These are phyloP conservation scores for Leptothorax acervorum DNA, from an alignment of 2,888 invertebrate species.

Conservation along the genomic window DNA sequence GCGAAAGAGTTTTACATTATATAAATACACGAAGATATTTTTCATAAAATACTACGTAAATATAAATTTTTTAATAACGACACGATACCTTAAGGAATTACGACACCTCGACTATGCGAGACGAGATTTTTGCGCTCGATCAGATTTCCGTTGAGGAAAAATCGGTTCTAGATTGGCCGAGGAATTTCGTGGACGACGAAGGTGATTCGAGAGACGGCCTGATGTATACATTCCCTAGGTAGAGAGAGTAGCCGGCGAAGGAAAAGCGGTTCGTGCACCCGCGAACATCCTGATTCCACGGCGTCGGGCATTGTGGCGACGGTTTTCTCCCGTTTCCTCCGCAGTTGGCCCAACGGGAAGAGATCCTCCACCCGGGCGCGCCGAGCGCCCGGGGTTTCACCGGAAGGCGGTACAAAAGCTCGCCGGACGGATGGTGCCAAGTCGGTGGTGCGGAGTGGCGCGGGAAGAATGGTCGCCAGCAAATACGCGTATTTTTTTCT, in stretches of 20 bases:
- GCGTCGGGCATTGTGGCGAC: constrained; percentile 67
- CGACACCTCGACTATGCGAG: not conserved
- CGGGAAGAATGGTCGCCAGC: constrained; percentile 42
- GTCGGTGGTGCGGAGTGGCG: constrained; percentile 44
- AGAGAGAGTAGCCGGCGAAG: constrained; percentile 20
- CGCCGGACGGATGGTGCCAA: constrained; percentile 68
- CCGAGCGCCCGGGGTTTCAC: constrained; percentile 29
- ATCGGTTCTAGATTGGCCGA: constrained; percentile 19
- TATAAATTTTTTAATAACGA: constrained; percentile 11
- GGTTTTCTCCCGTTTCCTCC: constrained; percentile 67
- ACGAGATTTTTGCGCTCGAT: constrained; percentile 1
- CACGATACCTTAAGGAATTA: constrained; percentile 10
- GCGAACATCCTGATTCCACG: constrained; percentile 74
- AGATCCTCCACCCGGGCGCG: constrained; percentile 42
- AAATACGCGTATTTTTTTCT: constrained; percentile 48
- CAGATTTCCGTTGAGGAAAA: constrained; percentile 15
- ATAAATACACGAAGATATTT: not conserved
- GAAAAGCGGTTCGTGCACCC: constrained; percentile 64
- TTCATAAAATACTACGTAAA: not conserved
- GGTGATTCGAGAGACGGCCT: not conserved
- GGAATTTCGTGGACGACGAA: not conserved
- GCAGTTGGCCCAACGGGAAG: constrained; percentile 20
- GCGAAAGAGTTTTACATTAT: not conserved
- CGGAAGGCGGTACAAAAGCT: constrained; percentile 75
- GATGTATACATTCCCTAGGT: constrained; percentile 20